These are phyloP conservation scores for Dermatemys mawii DNA, from an alignment of 2,113 vertebrate genomes.

Conservation along the genomic window DNA sequence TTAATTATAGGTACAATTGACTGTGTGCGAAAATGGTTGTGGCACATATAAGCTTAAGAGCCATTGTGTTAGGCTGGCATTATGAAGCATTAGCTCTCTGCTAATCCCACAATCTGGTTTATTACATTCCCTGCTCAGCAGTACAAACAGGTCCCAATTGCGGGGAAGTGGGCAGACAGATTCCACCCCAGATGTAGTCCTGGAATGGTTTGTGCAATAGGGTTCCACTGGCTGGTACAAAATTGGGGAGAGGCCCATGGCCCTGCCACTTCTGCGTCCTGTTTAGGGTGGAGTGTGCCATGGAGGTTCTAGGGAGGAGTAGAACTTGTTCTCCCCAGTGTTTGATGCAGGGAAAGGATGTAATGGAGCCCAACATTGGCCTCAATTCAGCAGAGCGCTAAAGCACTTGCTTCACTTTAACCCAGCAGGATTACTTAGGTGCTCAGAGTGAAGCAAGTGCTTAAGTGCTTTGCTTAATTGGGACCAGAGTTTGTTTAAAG, in stretches of 20 bases:
- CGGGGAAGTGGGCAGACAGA: neutral
- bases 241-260: neutral
- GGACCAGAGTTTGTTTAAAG: neutral
- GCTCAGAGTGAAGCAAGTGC: neutral
- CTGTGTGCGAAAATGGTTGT: conserved; percentile 14
- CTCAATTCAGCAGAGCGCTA: neutral
- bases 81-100: neutral
- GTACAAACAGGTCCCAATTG: neutral
- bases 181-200: neutral
- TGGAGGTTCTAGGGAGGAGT: neutral
- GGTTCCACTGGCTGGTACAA: neutral
- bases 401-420: neutral
- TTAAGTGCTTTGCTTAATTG: neutral
- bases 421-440: neutral
- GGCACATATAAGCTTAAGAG: neutral
- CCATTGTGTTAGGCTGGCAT: neutral
- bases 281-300: neutral
- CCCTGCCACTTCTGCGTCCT: neutral
- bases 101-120: too few species aligned
- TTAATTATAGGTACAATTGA: conserved; percentile 49
- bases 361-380: neutral
- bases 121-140: too few species aligned
- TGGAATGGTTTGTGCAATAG: neutral
- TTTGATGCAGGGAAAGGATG: neutral
- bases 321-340: neutral